Evolutionary conservation across 2,797 vertebrate genomes (phyloP).

Genomic region (Tiaroga cobitis): DNA sequence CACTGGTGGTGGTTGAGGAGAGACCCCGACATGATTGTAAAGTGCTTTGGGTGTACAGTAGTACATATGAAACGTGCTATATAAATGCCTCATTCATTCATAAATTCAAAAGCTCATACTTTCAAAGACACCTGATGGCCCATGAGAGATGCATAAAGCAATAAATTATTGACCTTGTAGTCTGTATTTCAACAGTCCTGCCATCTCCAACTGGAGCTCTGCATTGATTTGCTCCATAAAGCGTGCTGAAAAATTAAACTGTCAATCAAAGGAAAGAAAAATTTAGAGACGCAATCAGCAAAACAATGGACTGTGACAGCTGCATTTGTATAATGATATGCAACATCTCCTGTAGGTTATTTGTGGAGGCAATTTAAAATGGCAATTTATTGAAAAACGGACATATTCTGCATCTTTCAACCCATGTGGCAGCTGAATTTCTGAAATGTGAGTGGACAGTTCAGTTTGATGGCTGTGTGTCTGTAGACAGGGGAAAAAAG

Average conservation of each 20-base stretch:
- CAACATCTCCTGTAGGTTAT: background rate
- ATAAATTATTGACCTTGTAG: slow-evolving; percentile 33
- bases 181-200: background rate
- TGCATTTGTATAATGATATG: background rate
- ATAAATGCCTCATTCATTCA: no score
- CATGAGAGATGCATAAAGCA: slow-evolving; percentile 26
- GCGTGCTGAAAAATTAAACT: background rate
- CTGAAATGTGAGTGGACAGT: slow-evolving; percentile 40
- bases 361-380: background rate
- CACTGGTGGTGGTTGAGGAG: no score
- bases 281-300: background rate
- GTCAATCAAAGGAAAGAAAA: background rate
- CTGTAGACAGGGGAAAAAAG: slow-evolving; percentile 28
- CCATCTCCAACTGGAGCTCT: background rate
- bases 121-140: slow-evolving; percentile 25
- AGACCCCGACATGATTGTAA: no score
- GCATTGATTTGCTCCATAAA: background rate
- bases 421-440: slow-evolving; percentile 21
- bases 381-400: background rate
- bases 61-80: no score
- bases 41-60: no score
- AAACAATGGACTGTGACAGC: background rate
- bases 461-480: slow-evolving; percentile 21
- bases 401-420: slow-evolving; percentile 1
- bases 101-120: background rate